Evolutionary conservation across 2,797 vertebrate genomes (phyloP).

Genomic region (Characodon lateralis): DNA sequence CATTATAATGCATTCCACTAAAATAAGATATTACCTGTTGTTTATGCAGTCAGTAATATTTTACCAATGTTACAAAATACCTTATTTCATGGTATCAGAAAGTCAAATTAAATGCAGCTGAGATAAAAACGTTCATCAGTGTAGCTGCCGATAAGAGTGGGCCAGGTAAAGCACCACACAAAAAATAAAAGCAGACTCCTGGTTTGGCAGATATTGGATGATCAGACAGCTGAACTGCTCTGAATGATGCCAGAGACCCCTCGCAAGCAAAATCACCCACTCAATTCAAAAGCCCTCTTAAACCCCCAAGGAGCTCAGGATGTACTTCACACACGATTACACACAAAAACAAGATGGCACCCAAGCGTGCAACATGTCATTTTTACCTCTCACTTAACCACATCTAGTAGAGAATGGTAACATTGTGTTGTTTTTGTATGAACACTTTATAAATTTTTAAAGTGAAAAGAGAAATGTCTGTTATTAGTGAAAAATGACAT

Average conservation of each 20-base stretch:
- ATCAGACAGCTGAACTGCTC: conserved; percentile 55
- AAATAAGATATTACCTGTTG: conserved; percentile 11
- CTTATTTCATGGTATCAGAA: conserved; percentile 9
- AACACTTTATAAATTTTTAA: rapidly evolving
- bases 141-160: conserved; percentile 13
- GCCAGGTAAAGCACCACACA: conserved; percentile 17
- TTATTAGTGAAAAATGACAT: not conserved
- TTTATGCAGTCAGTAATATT: conserved; percentile 23
- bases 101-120: conserved; percentile 26
- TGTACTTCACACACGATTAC: conserved; percentile 75
- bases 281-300: conserved; percentile 53
- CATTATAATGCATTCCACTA: not conserved
- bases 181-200: conserved; percentile 36
- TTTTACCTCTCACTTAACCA: conserved; percentile 52
- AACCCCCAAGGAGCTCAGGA: conserved; percentile 58
- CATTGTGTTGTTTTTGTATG: not conserved
- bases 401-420: conserved; percentile 32
- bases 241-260: conserved; percentile 46
- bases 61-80: conserved; percentile 5
- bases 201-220: conserved; percentile 45
- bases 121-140: conserved; percentile 33
- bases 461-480: not conserved
- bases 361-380: conserved; percentile 67
- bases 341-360: conserved; percentile 66
- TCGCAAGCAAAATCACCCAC: conserved; percentile 52